Conservation (phyloP, 2,888 invertebrate genomes). For the Ectemnius lituratus region DNA sequence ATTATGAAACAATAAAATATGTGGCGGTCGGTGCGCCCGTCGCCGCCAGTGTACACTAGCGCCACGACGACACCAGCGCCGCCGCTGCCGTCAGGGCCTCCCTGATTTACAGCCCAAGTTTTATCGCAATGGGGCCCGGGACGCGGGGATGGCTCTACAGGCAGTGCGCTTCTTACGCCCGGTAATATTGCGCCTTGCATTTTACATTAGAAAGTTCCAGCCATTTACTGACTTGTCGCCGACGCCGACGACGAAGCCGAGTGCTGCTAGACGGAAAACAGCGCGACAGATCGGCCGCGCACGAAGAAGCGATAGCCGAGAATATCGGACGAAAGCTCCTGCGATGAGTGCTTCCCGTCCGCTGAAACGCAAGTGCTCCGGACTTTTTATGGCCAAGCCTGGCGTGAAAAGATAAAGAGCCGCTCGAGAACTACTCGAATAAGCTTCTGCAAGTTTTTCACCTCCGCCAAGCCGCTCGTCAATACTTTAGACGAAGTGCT, state of each 20-base stretch:
- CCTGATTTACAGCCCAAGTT: conserved; percentile 74
- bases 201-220: conserved; percentile 72
- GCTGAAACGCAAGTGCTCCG: no score
- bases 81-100: conserved; percentile 46
- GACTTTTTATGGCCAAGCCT: no score
- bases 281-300: neutral
- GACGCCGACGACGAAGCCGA: conserved; percentile 39
- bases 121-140: conserved; percentile 65
- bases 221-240: conserved; percentile 56
- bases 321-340: no score
- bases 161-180: conserved; percentile 37
- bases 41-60: neutral
- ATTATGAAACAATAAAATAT: conserved; percentile 76
- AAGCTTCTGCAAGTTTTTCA: no score
- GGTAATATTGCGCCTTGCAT: conserved; percentile 71
- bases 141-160: neutral
- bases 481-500: no score
- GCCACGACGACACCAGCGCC: conserved; percentile 9
- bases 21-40: conserved; percentile 57
- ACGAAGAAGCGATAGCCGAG: no score
- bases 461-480: no score
- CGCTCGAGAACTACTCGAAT: no score
- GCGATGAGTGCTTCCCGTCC: no score
- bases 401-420: no score
- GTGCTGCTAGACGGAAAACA: conserved; percentile 16